phyloP scores from a whole-genome alignment of 30 jellyfish, hydroid and myxozoan species.

The Cassiopea xamachana region DNA sequence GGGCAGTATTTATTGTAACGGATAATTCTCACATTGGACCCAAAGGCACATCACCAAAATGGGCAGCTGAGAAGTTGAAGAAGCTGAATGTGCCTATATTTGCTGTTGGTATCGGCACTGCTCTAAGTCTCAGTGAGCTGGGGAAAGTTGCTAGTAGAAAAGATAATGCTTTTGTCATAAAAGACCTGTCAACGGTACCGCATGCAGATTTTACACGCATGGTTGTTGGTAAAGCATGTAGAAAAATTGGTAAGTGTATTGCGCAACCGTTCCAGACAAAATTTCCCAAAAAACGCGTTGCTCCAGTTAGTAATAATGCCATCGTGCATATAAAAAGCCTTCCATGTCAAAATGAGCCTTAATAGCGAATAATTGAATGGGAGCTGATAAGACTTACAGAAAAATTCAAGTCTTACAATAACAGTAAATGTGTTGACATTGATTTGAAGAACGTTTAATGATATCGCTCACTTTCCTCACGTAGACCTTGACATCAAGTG shows the following conservation, averaged over 20 bases:
- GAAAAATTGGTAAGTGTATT: conserved; percentile 2
- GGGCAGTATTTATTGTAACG: conserved; percentile 47
- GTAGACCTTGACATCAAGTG: no score
- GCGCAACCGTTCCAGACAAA: background rate
- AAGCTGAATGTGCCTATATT: conserved; percentile 23
- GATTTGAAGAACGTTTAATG: no score
- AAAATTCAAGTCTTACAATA: no score
- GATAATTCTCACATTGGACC: conserved; percentile 64
- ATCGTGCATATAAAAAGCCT: no score
- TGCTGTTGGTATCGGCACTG: conserved; percentile 65
- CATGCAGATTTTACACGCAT: background rate
- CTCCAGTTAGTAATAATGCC: no score
- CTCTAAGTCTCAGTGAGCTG: conserved; percentile 33
- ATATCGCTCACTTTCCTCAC: no score
- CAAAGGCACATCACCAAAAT: background rate
- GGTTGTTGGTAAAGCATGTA: background rate
- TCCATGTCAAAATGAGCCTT: no score
- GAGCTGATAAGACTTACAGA: no score
- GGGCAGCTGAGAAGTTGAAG: conserved; percentile 22
- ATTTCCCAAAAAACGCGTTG: background rate
- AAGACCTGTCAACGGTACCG: background rate
- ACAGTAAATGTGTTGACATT: no score
- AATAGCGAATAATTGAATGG: no score
- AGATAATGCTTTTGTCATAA: conserved; percentile 25
- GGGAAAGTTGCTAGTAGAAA: conserved; percentile 29